Base-by-base conservation (phyloP, 2,888 invertebrate genomes). In the Aproaerema taeniolella region DNA sequence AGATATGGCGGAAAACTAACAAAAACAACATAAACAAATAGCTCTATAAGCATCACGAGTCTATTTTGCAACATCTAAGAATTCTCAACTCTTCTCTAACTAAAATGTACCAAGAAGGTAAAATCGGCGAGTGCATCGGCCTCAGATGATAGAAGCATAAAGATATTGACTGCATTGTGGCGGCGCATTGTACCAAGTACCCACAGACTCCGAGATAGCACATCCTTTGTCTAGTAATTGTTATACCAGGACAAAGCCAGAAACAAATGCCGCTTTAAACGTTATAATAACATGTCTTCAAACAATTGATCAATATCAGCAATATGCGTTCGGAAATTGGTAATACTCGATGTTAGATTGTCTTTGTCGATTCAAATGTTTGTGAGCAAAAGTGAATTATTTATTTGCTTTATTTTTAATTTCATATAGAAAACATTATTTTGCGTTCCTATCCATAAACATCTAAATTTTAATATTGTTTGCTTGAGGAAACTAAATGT, bases 161-260 rank as follows among this genome's bases (percentile, higher is more conserved):
- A 80, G 81, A 85, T 79, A 81, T 83, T 76, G 79, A 76, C 74
- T 64, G 76, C 75, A 78, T 81, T 82, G 81, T 81, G 59, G 69
- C 53, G 55, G 46, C 57, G 46, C 56, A 72, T 80, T 77, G 78
- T 81, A 54, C n/a, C n/a, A n/a, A n/a, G n/a, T n/a, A n/a, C n/a
- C n/a, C 53, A 42, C 62, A 54, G 57, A 66, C 61, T 58, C 58
- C 61, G 78, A 77, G 79, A 79, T 70, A 75, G 54, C 64, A 69
- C 63, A 59, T 63, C 72, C 71, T 58, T 80, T 80, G 79, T 79
- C 67, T 67, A 44, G 65, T 81, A 81, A 82, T 82, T 82, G 81
- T 80, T 80, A 79, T 73, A 79, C 71, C 63, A 54, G 61, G 72
- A 82, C 82, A 82, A 82, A 78, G 47, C 58, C 66, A 74, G 80